These are phyloP conservation scores for Latrodectus hesperus DNA, from an alignment of 2,888 invertebrate species.

Conservation along the genomic window DNA sequence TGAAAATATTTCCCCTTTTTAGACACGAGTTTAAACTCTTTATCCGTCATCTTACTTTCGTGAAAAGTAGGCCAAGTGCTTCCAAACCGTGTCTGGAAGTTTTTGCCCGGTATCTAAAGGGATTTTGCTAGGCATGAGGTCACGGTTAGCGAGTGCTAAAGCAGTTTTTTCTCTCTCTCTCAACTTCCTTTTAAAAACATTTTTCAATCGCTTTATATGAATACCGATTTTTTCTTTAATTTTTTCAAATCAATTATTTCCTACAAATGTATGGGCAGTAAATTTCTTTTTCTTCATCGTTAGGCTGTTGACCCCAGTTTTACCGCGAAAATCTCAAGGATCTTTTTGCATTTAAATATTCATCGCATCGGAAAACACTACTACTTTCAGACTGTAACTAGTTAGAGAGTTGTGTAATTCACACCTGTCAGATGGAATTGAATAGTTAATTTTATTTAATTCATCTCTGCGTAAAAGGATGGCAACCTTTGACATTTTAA, in stretches of 20 bases:
- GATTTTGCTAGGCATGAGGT: conserved; percentile 25
- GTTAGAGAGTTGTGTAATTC: no score
- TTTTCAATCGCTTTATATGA: conserved; percentile 12
- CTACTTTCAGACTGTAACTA: no score
- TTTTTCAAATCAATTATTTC: neutral
- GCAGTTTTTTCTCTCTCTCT: conserved; percentile 3
- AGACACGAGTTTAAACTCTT: conserved; percentile 1
- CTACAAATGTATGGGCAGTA: no score
- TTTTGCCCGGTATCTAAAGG: conserved; percentile 8
- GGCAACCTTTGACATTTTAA: no score
- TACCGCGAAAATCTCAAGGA: no score
- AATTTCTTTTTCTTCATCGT: conserved; percentile 6
- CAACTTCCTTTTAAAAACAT: neutral
- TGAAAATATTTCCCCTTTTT: neutral
- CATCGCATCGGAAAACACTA: no score
- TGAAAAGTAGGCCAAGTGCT: conserved; percentile 45
- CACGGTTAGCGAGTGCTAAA: conserved; percentile 43
- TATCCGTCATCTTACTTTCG: neutral
- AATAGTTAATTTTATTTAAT: no score
- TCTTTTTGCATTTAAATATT: no score
- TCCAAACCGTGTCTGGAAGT: conserved; percentile 18
- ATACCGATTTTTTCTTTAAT: neutral
- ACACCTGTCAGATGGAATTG: no score
- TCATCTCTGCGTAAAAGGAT: no score
- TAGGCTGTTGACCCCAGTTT: conserved; percentile 25